Percentiles rank a stretch among this genome's conserved stretches.
These are phyloP conservation scores for Vanessa cardui DNA, from an alignment of 2,888 invertebrate species.

Conservation along the genomic window DNA sequence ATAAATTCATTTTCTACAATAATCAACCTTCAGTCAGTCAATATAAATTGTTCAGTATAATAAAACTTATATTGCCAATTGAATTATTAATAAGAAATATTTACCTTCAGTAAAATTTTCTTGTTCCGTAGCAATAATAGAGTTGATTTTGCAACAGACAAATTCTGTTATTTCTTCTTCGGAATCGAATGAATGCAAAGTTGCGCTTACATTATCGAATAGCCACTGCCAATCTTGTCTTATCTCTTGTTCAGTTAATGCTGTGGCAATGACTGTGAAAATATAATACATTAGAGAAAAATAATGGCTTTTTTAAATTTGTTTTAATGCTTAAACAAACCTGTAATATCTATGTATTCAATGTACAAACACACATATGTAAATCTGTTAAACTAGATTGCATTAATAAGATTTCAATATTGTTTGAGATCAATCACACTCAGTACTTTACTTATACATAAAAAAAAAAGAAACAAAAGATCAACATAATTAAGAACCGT, in stretches of 20 bases:
- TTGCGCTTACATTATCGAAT: constrained; percentile 91
- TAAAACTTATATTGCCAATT: no score
- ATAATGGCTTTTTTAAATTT: neutral
- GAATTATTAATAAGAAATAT: neutral
- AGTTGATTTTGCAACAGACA: constrained; percentile 97
- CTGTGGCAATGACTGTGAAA: constrained; percentile 92
- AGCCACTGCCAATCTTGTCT: constrained; percentile 97
- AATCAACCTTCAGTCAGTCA: no score
- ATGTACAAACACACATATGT: neutral
- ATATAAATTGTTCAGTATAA: no score
- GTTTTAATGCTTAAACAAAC: no score
- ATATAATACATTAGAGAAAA: constrained; percentile 1
- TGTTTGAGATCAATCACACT: no score
- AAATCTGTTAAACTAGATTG: no score
- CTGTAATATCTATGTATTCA: neutral
- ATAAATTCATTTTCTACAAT: no score
- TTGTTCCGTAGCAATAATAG: constrained; percentile 92
- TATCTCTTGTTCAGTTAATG: constrained; percentile 93
- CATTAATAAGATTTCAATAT: no score
- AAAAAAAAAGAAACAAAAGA: no score
- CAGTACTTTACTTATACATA: no score
- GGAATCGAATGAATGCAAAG: constrained; percentile 94
- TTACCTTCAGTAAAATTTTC: constrained; percentile 82
- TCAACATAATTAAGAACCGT: no score
- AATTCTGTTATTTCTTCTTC: constrained; percentile 98